Evolutionary conservation across 2,113 vertebrate species (phyloP).

Genomic region (Brachypteracias leptosomus): DNA sequence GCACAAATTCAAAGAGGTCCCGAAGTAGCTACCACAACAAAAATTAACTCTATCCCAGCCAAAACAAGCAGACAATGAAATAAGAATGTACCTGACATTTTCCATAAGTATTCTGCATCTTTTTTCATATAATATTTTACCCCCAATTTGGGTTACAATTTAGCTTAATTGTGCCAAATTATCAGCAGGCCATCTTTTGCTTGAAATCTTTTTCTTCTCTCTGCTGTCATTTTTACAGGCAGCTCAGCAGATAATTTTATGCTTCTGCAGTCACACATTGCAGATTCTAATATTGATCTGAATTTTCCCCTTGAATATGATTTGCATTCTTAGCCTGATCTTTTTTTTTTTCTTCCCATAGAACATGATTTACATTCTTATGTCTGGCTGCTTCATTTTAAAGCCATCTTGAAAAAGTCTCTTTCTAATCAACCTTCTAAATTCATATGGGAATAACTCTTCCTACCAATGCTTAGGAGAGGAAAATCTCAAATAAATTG

Average conservation of each 20-base stretch:
- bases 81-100: not conserved
- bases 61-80: not conserved
- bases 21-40: not conserved
- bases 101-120: not conserved
- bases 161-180: constrained; percentile 27
- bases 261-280: constrained; percentile 56
- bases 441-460: constrained; percentile 65
- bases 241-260: constrained; percentile 58
- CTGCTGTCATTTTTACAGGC: constrained; percentile 35
- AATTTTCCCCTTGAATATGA: constrained; percentile 60
- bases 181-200: constrained; percentile 16
- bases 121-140: constrained; percentile 20
- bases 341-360: constrained; percentile 11
- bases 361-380: constrained; percentile 68
- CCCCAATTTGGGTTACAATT: not conserved
- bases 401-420: constrained; percentile 56
- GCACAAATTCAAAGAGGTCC: not conserved
- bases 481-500: constrained; percentile 54
- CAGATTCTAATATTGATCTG: constrained; percentile 71
- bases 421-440: constrained; percentile 63
- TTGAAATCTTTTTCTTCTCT: constrained; percentile 19
- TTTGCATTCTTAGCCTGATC: constrained; percentile 66
- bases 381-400: constrained; percentile 59
- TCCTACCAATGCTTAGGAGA: constrained; percentile 41
- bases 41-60: not conserved